A percentile compares a stretch with the other conserved stretches of the same genome.
Conservation (phyloP, 2,797 vertebrate species). For the Leucoraja ocellata region DNA sequence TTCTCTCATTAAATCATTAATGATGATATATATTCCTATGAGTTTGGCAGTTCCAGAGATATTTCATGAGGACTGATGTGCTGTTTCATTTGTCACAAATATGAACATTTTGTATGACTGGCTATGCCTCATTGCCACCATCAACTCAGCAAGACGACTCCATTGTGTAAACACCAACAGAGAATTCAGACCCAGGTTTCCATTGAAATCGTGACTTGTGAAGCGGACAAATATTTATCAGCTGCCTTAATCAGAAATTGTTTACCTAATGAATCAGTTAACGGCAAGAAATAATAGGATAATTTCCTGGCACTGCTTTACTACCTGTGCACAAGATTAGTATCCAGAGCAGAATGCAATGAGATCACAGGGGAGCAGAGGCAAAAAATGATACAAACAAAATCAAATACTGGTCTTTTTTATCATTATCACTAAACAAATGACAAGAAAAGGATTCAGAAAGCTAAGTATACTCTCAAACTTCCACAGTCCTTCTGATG, state of each 20-base stretch:
- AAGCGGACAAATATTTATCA: neutral
- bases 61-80: neutral
- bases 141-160: neutral
- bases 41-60: neutral
- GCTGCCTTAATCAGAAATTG: neutral
- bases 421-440: neutral
- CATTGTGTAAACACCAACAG: neutral
- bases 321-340: neutral
- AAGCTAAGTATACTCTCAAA: no score
- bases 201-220: neutral
- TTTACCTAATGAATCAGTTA: neutral
- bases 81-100: neutral
- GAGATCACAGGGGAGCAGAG: neutral
- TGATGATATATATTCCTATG: neutral
- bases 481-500: no score
- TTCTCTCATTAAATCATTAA: slow-evolving; percentile 22
- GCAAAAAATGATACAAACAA: neutral
- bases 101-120: neutral
- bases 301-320: neutral
- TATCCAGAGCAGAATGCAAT: neutral
- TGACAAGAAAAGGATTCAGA: neutral
- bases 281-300: neutral
- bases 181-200: neutral
- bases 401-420: neutral
- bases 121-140: neutral